A percentile compares a stretch with the other conserved stretches of the same genome.
Evolutionary conservation across 1,140 invertebrate species (phyloP).

Genomic region (Lerema accius): DNA sequence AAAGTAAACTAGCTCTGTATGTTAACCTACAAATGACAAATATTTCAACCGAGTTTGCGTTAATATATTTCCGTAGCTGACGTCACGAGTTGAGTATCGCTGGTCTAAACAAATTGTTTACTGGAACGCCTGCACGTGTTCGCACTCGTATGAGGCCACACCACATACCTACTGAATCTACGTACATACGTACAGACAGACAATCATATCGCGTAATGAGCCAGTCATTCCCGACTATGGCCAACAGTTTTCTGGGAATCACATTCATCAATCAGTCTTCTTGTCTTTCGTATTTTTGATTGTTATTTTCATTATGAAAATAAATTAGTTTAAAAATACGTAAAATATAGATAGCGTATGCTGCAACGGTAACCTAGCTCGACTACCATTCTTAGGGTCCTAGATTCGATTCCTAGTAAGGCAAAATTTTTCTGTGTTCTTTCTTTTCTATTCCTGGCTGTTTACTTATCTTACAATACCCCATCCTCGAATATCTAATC

Average conservation of each 20-base stretch:
- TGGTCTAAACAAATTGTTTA: slow-evolving; percentile 36
- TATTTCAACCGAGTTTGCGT: background rate
- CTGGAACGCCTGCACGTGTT: slow-evolving; percentile 56
- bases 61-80: too few species aligned
- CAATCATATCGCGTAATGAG: slow-evolving; percentile 13
- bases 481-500: too few species aligned
- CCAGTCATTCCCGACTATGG: slow-evolving; percentile 22
- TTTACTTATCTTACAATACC: too few species aligned
- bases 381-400: too few species aligned
- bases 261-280: slow-evolving; percentile 24
- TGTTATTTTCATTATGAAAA: background rate
- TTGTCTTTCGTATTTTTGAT: slow-evolving; percentile 21
- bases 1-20: too few species aligned
- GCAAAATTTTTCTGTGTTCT: too few species aligned
- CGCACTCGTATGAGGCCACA: slow-evolving; percentile 29
- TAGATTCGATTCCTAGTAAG: too few species aligned
- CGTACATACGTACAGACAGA: background rate
- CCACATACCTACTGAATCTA: background rate
- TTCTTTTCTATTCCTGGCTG: too few species aligned
- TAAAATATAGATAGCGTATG: too few species aligned
- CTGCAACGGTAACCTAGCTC: too few species aligned
- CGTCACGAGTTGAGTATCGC: slow-evolving; percentile 12
- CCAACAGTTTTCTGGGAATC: slow-evolving; percentile 18
- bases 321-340: too few species aligned
- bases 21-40: too few species aligned